A percentile compares a stretch with the other conserved stretches of the same genome.
Evolutionary conservation across 2,888 invertebrate genomes (phyloP).

Genomic region (Bugula neritina): DNA sequence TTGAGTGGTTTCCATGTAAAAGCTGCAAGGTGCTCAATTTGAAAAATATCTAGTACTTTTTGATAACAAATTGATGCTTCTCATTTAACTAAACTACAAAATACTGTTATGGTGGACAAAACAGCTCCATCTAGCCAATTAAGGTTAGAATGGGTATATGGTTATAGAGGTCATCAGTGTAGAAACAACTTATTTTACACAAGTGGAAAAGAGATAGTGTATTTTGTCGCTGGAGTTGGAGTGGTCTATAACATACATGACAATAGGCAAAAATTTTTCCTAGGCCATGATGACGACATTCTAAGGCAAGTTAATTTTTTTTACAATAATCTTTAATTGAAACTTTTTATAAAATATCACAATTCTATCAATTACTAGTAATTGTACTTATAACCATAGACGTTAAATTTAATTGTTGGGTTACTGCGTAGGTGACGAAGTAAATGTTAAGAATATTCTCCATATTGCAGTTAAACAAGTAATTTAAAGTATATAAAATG

Average conservation of each 20-base stretch:
- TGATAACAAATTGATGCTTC: background rate
- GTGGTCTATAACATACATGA: constrained; percentile 51
- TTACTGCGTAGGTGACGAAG: too few relatives aligned
- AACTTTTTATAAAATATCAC: too few relatives aligned
- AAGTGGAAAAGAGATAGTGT: constrained; percentile 51
- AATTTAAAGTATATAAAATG: too few relatives aligned
- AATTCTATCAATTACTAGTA: too few relatives aligned
- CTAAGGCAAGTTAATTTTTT: constrained; percentile 53
- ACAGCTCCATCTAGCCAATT: constrained; percentile 48
- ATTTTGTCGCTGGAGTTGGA: constrained; percentile 55
- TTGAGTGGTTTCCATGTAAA: constrained; percentile 26
- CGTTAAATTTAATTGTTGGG: too few relatives aligned
- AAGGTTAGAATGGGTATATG: constrained; percentile 54
- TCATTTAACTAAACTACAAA: background rate
- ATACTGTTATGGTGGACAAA: constrained; percentile 26
- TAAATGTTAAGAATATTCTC: too few relatives aligned
- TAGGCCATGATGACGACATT: constrained; percentile 55
- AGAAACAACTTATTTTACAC: constrained; percentile 53
- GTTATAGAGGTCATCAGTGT: constrained; percentile 54
- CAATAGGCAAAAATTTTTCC: constrained; percentile 52
- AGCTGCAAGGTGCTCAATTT: constrained; percentile 18
- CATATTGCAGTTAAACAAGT: too few relatives aligned
- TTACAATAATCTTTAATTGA: too few relatives aligned
- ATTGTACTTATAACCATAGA: too few relatives aligned
- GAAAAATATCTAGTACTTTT: background rate